Conservation (phyloP, 1,140 invertebrate species). For the Sinella curviseta region DNA sequence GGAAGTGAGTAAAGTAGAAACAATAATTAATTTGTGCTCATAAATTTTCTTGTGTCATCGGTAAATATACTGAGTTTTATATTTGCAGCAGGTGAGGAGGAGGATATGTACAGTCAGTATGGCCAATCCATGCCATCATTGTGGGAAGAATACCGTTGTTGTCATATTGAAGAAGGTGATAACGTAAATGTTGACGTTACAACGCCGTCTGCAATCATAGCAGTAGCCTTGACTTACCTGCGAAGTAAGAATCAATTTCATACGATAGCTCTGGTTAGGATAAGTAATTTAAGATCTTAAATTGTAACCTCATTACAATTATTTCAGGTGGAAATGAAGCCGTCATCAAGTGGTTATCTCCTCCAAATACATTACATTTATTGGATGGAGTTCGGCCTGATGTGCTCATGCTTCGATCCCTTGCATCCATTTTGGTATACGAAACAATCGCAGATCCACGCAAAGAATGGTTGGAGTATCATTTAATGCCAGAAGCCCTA, state of each 20-base stretch:
- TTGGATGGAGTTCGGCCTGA: conserved; percentile 92
- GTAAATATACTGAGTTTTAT: background rate
- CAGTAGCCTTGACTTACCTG: conserved; percentile 84
- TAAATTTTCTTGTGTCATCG: conserved; percentile 37
- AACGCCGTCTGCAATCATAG: conserved; percentile 89
- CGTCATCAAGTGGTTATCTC: conserved; percentile 89
- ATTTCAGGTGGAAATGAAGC: conserved; percentile 57
- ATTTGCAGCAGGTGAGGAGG: conserved; percentile 34
- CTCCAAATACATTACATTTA: conserved; percentile 85
- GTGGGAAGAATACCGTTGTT: conserved; percentile 57
- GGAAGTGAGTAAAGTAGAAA: background rate
- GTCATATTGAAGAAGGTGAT: conserved; percentile 87
- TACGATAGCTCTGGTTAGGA: background rate
- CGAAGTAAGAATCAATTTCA: conserved; percentile 33
- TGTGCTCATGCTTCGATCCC: conserved; percentile 79
- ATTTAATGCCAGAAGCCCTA: conserved; percentile 38
- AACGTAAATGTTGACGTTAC: conserved; percentile 94
- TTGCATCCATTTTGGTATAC: conserved; percentile 77
- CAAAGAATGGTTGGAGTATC: conserved; percentile 74
- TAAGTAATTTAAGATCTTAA: background rate
- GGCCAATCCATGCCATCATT: conserved; percentile 46
- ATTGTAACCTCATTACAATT: background rate
- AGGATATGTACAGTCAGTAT: conserved; percentile 41
- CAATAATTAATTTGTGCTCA: background rate
- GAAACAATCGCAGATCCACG: conserved; percentile 83